Base-by-base conservation (phyloP, 2,113 vertebrate species). In the Pandion haliaetus region DNA sequence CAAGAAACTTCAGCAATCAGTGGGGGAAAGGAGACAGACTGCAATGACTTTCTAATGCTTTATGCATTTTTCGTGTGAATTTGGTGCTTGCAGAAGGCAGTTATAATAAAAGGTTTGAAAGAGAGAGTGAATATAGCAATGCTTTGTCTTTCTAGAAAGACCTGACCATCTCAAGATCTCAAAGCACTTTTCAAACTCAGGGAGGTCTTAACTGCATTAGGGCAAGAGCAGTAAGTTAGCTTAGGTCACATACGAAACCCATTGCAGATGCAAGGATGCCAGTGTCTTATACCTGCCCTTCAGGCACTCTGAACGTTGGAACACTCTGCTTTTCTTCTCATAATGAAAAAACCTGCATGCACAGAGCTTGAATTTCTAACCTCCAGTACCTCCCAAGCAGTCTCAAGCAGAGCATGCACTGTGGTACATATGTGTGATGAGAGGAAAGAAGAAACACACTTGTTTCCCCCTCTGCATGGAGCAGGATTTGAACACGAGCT, bases 11-110 rank as follows among this genome's bases (percentile, higher is more conserved):
- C 81, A 91, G 77, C 88, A 72, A 28, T 65, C 47, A 34, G 45
- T 84, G 66, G 42, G 69, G 61, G 55, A 90, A 95, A 76, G 74
- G 73, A 96, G 93, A 79, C 77, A 95, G 74, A 89, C 66, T 61
- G 57, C 78, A 79, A 57, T 47, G 83, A 65, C 73, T 95, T 92
- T 85, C 72, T 81, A 88, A 93, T n/a, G 76, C 71, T 74, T 86
- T 58, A 47, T 58, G 52, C 14, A 32, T 67, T 71, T 67, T 84
- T 31, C 0, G 42, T 7, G 1, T 81, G 67, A 90, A 71, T 71
- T 63, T 63, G 61, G 38, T 79, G 69, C 86, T 92, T 23, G 38
- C 28, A 65, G 66, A 93, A 82, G 71, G 55, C 50, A 82, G 52
- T 82, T 84, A 86, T 16, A 88, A 78, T 47, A 45, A 84, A 85